Evolutionary conservation across 1,140 invertebrate species (phyloP).

Genomic region (Drosophila miranda): DNA sequence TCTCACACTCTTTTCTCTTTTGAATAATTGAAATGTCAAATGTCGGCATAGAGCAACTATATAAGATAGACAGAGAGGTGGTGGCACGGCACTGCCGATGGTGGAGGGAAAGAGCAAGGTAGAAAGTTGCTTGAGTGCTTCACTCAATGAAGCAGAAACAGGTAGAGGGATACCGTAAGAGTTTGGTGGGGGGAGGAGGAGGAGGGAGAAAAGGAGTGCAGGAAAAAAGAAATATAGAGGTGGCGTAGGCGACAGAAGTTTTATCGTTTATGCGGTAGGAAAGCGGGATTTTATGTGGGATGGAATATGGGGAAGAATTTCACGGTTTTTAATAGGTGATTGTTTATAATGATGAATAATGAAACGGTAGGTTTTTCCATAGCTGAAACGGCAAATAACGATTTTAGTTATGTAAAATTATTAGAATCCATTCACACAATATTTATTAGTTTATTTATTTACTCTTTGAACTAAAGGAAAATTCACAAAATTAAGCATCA

Average conservation of each 20-base stretch:
- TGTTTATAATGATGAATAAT: too few species aligned
- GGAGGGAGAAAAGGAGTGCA: neutral
- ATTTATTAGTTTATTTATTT: too few species aligned
- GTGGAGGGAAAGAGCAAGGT: constrained; percentile 3
- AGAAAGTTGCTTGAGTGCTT: constrained; percentile 48
- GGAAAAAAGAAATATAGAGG: neutral
- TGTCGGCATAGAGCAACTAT: constrained; percentile 12
- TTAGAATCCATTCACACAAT: too few species aligned
- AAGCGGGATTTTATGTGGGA: neutral
- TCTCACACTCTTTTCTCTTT: constrained; percentile 15
- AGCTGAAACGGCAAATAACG: too few species aligned
- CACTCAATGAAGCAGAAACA: constrained; percentile 69
- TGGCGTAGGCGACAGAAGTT: neutral
- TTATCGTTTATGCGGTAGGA: constrained; percentile 18
- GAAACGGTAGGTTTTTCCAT: too few species aligned
- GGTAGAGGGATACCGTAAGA: constrained; percentile 39
- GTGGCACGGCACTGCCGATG: neutral
- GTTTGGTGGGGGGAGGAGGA: neutral
- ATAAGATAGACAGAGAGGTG: constrained; percentile 5
- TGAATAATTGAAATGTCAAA: constrained; percentile 76
- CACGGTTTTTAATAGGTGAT: too few species aligned
- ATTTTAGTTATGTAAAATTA: too few species aligned
- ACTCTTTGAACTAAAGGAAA: too few species aligned
- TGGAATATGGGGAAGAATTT: too few species aligned
- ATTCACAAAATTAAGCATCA: too few species aligned